These are phyloP conservation scores for Melanostigma gelatinosum DNA, from an alignment of 2,113 vertebrate genomes.

Conservation along the genomic window DNA sequence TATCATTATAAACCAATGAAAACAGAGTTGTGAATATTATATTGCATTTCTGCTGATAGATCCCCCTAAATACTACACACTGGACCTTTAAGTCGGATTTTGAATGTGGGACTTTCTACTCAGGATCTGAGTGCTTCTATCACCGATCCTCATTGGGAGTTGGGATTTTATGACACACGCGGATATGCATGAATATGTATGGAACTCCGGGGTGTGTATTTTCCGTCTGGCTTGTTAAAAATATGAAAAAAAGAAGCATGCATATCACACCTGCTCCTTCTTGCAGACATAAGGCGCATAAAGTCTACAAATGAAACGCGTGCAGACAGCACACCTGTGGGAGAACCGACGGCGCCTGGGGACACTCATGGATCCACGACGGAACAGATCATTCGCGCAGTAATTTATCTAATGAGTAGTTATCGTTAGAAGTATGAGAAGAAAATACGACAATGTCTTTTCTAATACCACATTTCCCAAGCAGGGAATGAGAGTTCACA, in stretches of 20 bases:
- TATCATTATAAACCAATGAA: too few relatives aligned
- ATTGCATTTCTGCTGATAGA: too few relatives aligned
- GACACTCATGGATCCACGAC: background rate
- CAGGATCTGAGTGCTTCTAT: too few relatives aligned
- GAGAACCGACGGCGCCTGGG: background rate
- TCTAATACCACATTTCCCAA: background rate
- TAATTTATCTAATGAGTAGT: background rate
- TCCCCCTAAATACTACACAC: too few relatives aligned
- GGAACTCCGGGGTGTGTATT: too few relatives aligned
- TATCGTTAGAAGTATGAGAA: background rate
- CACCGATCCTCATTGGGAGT: too few relatives aligned
- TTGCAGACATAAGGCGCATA: background rate
- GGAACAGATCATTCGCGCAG: background rate
- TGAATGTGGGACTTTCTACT: too few relatives aligned
- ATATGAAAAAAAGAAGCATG: background rate
- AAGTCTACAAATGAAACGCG: background rate
- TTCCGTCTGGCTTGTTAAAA: constrained; percentile 20
- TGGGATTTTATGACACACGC: too few relatives aligned
- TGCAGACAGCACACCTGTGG: background rate
- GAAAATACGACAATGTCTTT: background rate
- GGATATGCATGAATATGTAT: too few relatives aligned
- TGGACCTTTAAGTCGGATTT: too few relatives aligned
- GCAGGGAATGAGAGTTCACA: background rate
- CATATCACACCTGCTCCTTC: background rate
- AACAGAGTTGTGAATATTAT: too few relatives aligned